Evolutionary conservation across 1,140 invertebrate genomes (phyloP).

Genomic region (Drosophila watanabei): DNA sequence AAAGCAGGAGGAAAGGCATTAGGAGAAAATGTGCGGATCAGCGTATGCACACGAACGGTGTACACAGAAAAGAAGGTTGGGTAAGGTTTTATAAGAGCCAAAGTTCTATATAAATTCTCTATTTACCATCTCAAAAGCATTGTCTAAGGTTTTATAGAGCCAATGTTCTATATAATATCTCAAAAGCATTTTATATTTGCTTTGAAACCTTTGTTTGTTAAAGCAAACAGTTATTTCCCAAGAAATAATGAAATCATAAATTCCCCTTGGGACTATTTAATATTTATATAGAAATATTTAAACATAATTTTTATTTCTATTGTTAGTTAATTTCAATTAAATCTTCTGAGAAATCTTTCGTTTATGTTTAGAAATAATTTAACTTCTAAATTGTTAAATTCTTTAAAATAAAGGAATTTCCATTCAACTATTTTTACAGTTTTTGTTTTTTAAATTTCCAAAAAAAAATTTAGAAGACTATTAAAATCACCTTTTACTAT

Average conservation of each 20-base stretch:
- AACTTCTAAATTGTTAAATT: neutral
- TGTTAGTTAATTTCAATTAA: neutral
- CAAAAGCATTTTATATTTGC: no score
- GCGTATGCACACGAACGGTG: slow-evolving; percentile 9
- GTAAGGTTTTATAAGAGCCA: neutral
- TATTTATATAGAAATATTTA: neutral
- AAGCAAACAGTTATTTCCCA: neutral
- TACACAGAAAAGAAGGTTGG: neutral
- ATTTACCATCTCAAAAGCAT: neutral
- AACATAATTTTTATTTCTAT: neutral
- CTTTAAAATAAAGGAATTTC: neutral
- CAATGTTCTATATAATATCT: no score
- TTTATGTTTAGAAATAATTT: neutral
- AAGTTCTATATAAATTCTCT: neutral
- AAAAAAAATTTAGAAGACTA: neutral
- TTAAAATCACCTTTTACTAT: neutral
- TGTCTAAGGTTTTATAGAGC: no score
- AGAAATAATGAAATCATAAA: neutral
- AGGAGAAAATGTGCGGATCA: slow-evolving; percentile 13
- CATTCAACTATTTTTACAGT: neutral
- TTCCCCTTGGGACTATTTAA: neutral
- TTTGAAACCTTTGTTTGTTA: neutral
- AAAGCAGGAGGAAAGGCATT: slow-evolving; percentile 4
- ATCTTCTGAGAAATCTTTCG: neutral
- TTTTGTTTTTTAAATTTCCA: neutral